phyloP scores from a whole-genome alignment of 2,113 vertebrate genomes.

The Scartelaos histophorus region DNA sequence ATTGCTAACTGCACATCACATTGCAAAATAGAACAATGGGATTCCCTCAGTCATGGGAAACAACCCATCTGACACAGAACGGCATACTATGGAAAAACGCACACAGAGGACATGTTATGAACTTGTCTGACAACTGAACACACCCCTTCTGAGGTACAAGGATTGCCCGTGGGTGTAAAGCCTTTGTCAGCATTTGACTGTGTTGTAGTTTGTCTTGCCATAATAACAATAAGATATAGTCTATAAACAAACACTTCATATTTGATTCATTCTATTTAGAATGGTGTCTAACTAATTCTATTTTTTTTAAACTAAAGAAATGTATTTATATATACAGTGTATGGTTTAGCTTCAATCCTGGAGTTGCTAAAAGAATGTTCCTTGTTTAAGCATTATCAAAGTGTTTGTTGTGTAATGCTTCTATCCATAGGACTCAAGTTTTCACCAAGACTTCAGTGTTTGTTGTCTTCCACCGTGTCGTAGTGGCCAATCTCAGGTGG shows the following conservation, averaged over 20 bases:
- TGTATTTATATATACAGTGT: no score
- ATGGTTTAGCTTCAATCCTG: not conserved
- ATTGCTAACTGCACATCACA: not conserved
- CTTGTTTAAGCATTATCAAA: conserved; percentile 25
- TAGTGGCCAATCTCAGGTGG: conserved; percentile 47
- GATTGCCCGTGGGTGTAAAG: conserved; percentile 26
- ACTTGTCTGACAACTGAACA: conserved; percentile 29
- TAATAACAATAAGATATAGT: no score
- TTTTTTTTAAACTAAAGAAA: no score
- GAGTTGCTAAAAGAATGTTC: not conserved
- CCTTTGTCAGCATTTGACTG: not conserved
- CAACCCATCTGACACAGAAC: conserved; percentile 15
- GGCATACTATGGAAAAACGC: conserved; percentile 40
- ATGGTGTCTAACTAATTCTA: no score
- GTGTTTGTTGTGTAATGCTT: conserved; percentile 14
- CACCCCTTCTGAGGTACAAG: conserved; percentile 51
- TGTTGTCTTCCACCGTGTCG: conserved; percentile 65
- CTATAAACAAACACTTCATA: no score
- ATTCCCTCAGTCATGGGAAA: conserved; percentile 46
- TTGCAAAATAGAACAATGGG: conserved; percentile 13
- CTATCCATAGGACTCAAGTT: conserved; percentile 36
- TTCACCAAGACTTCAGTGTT: conserved; percentile 60
- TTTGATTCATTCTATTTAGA: no score
- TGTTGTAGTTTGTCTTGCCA: not conserved
- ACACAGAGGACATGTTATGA: conserved; percentile 39